These are phyloP conservation scores for Sesia apiformis DNA, from an alignment of 2,888 invertebrate species.

Conservation along the genomic window DNA sequence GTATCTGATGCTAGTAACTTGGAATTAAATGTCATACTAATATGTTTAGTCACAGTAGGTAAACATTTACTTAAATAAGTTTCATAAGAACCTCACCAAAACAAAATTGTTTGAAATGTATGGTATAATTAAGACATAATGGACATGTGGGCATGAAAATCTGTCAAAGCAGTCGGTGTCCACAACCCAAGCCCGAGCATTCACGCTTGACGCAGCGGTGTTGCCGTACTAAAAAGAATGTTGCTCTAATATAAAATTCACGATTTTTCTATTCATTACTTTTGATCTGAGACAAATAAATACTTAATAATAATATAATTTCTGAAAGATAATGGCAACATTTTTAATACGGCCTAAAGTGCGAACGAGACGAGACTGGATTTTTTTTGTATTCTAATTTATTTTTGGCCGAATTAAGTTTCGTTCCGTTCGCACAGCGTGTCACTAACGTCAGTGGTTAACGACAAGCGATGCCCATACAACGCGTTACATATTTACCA, in stretches of 20 bases:
- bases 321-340: conserved; percentile 12
- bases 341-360: conserved; percentile 19
- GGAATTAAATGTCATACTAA: too few relatives aligned
- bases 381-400: not conserved
- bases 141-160: not conserved
- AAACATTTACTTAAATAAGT: too few relatives aligned
- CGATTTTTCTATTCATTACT: not conserved
- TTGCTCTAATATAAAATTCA: conserved; percentile 5
- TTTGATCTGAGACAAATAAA: not conserved
- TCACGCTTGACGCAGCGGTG: conserved; percentile 65
- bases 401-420: not conserved
- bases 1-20: too few relatives aligned
- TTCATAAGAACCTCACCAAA: too few relatives aligned
- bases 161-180: conserved; percentile 11
- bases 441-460: conserved; percentile 58
- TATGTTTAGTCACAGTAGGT: too few relatives aligned
- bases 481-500: conserved; percentile 40
- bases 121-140: not conserved
- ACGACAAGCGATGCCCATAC: conserved; percentile 72
- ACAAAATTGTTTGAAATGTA: too few relatives aligned
- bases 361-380: conserved; percentile 9
- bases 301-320: not conserved
- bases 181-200: conserved; percentile 73
- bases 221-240: conserved; percentile 23
- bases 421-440: conserved; percentile 22